Evolutionary conservation across 2,888 invertebrate species (phyloP).

Genomic region (Nemotelus nigrinus): DNA sequence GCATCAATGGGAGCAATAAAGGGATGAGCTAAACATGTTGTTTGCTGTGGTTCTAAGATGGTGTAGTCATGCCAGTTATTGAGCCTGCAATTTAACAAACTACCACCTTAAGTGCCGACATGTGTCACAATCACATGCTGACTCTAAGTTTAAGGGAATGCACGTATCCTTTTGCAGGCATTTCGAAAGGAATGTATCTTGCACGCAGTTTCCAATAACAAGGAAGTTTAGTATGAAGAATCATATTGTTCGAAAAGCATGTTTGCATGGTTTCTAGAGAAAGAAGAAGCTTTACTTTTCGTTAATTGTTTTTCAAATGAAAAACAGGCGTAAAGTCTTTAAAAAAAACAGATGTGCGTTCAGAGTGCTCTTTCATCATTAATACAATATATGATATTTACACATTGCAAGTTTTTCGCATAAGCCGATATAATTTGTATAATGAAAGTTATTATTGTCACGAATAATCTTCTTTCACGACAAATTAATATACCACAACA

Average conservation of each 20-base stretch:
- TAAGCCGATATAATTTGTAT: too few relatives aligned
- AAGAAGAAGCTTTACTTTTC: background rate
- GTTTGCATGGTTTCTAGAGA: background rate
- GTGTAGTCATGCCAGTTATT: constrained; percentile 6
- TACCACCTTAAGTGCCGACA: constrained; percentile 47
- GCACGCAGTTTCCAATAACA: background rate
- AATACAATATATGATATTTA: too few relatives aligned
- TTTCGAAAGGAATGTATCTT: background rate
- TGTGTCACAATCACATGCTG: constrained; percentile 48
- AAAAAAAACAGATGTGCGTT: too few relatives aligned
- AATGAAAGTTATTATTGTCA: too few relatives aligned
- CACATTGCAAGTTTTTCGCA: too few relatives aligned
- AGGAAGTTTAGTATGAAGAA: background rate
- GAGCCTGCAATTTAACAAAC: constrained; percentile 47
- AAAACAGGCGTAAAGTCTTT: too few relatives aligned
- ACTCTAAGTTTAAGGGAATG: background rate
- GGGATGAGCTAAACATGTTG: constrained; percentile 27
- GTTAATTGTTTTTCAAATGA: too few relatives aligned
- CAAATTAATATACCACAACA: constrained; percentile 14
- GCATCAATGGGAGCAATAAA: background rate
- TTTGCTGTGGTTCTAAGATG: constrained; percentile 34
- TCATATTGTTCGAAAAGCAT: background rate
- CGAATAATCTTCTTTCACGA: background rate
- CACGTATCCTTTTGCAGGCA: constrained; percentile 3
- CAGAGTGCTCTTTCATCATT: too few relatives aligned